Base-by-base conservation (phyloP, 2,888 invertebrate species). In the Metalampra italica region DNA sequence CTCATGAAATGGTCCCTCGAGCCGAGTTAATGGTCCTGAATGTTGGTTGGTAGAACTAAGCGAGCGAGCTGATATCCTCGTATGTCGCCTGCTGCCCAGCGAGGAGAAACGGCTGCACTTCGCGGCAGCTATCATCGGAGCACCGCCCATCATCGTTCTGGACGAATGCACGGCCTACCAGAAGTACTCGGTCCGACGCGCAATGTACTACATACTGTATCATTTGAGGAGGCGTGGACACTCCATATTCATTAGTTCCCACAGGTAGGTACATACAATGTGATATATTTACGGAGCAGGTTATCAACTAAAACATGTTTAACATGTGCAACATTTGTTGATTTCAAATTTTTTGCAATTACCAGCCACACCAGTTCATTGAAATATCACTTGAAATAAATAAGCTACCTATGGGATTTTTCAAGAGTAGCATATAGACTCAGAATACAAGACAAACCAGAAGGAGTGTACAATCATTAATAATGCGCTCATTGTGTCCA, bases 101-200 rank as follows among this genome's bases (percentile, higher is more conserved):
- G 65, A 69, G 22, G 53, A 41, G 12, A 60, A 62, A 0, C 70
- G 79, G 0, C 49, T 86, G 8, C 69, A 75, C 51, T 85, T 88
- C 59, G 78, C 71, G 0, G 75, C 80, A 0, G 81, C 85, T 0
- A 71, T 82, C 7, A 56, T 86, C 0, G 87, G 77, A 0, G 83
- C 85, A 0, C 87, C 87, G 0, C 71, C 81, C 0, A 47, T 86
- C 1, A 55, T 87, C 5, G 52, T 88, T 0, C 52, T 87, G n/a
- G 82, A 88, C 52, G 82, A 86, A 50, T 82, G 72, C 56, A 79
- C 78, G 0, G 78, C 79, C 5, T 71, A 75, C 60, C 87, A 87
- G 63, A 75, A 65, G 46, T 66, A 62, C 47, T 71, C 78, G 0
- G 73, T 82, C 11, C 56, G 67, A 9, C 68, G 80, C 0, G 69